phyloP scores from a whole-genome alignment of 2,113 vertebrate species.

The Gymnocephalus cernua region DNA sequence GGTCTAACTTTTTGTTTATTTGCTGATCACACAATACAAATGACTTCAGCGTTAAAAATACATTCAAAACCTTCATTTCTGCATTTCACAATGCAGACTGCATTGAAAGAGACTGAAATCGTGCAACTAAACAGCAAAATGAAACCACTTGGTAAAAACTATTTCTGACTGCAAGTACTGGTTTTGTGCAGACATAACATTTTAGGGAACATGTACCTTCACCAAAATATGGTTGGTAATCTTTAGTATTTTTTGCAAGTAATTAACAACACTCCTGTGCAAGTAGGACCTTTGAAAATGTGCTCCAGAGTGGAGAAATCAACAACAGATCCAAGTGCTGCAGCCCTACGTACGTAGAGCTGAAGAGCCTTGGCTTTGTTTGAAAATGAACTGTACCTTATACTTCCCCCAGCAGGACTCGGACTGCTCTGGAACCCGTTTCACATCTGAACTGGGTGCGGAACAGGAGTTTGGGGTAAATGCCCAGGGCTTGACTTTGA shows the following conservation, averaged over 20 bases:
- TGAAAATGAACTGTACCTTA: neutral
- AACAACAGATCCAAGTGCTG: constrained; percentile 14
- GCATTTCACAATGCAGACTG: neutral
- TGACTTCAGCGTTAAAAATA: constrained; percentile 27
- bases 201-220: neutral
- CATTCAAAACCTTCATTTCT: constrained; percentile 50
- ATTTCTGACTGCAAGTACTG: neutral
- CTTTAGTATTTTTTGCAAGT: no score
- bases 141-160: neutral
- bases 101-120: no score
- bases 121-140: constrained; percentile 11
- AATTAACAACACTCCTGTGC: neutral
- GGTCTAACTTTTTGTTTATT: neutral
- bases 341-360: neutral
- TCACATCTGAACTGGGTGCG: neutral
- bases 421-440: neutral
- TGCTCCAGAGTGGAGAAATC: neutral
- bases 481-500: neutral
- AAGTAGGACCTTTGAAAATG: neutral
- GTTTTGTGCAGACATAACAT: neutral
- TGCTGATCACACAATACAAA: neutral
- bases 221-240: neutral
- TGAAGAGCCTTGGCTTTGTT: neutral
- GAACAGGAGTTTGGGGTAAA: constrained; percentile 1
- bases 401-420: constrained; percentile 33